Evolutionary conservation across 2,888 invertebrate species (phyloP), one percentile per base, ranked within the genome.

Genomic region (Netelia melanura): DNA sequence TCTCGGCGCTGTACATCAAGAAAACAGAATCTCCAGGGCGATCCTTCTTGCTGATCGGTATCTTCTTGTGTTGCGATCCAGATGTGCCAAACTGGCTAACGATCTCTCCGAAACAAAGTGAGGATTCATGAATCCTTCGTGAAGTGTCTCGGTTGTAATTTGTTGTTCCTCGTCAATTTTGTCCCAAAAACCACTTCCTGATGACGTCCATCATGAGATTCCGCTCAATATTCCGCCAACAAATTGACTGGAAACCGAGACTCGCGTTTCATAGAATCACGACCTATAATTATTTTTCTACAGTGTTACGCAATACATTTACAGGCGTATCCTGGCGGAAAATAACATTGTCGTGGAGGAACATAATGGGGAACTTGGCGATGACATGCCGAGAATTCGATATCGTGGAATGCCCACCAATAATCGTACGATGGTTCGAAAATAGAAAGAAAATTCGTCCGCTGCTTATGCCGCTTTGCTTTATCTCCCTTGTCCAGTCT

Each of bases 361-460:
- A 43, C 88, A 89, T 70, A 85, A 89, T 8, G 88, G 89, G 64
- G 93, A 94, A 83, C 82, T 92, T 61, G 89, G 90, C 25, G 93
- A 93, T 58, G 93, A 93, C 71, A 87, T 92, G 62, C 91, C 92
- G 17, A 89, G 91, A 77, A 88, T 92, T 81, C 91, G 93, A 70
- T 93, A 92, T 87, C 92, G 92, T 56, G 90, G 92, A 44, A 86
- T 91, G 71, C 89, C 90, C 84, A 88, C 89, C 88, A 92, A 89
- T 90, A 93, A 93, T 89, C 93, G 93, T 90, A 92, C 92, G 86
- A 91, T 92, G 93, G 93, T 92, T 90, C 90, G 91, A 87, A 90
- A 90, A 88, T 87, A 85, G 72, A 87, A 80, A 87, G 58, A 86
- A 74, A 86, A 81, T 87, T 86, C 84, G 87, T 88, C 71, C 82